Percentiles rank a stretch among this genome's conserved stretches.
Evolutionary conservation across 2,797 vertebrate species (phyloP).

Genomic region (Molossus molossus): DNA sequence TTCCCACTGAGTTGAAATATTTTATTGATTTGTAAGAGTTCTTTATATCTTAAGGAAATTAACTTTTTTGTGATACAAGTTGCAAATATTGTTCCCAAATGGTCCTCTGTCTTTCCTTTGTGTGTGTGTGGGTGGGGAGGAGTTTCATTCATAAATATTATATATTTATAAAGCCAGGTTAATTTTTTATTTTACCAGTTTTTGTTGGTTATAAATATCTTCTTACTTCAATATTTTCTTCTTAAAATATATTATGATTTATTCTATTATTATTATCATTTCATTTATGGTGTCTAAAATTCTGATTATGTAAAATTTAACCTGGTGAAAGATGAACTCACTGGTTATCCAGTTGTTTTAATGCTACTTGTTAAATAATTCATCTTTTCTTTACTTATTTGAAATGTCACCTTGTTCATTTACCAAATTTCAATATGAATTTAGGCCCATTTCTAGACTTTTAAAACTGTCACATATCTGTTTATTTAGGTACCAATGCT

Average conservation of each 20-base stretch:
- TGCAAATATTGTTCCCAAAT: not conserved
- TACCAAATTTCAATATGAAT: not conserved
- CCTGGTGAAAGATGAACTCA: not conserved
- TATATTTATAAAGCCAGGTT: not conserved
- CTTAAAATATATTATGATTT: not conserved
- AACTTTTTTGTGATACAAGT: not conserved
- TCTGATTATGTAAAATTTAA: not conserved
- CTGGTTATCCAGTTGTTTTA: not conserved
- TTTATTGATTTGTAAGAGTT: not conserved
- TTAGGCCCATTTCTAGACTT: not conserved
- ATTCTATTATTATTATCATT: not conserved
- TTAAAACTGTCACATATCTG: not conserved
- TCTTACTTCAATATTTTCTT: not conserved
- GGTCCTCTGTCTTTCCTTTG: not conserved
- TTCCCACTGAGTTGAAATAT: not conserved
- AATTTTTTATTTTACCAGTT: not conserved
- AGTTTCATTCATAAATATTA: not conserved
- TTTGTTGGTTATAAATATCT: not conserved
- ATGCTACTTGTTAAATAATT: not conserved
- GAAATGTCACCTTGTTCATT: not conserved
- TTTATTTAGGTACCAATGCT: not conserved
- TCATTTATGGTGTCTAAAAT: not conserved
- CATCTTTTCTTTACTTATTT: not conserved
- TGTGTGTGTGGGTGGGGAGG: not conserved
- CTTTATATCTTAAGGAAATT: slow-evolving; percentile 12